Conservation (phyloP, 2,888 invertebrate species). For the Amphipyra berbera region DNA sequence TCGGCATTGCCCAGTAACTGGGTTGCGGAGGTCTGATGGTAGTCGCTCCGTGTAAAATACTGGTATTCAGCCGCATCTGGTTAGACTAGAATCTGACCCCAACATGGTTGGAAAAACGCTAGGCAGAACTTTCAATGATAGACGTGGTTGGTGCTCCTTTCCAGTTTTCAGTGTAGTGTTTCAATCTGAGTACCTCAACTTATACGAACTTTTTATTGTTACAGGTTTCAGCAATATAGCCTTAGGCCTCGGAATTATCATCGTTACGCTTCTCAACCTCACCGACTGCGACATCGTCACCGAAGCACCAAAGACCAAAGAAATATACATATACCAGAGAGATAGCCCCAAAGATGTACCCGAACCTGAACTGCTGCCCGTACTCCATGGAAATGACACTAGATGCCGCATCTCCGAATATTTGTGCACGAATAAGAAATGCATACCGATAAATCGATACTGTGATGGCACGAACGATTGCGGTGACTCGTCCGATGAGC, state of each 20-base stretch:
- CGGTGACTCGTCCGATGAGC: slow-evolving; percentile 94
- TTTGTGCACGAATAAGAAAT: slow-evolving; percentile 91
- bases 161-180: not conserved
- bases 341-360: slow-evolving; percentile 74
- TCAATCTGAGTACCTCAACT: not conserved
- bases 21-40: no score
- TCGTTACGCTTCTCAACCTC: slow-evolving; percentile 68
- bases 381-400: slow-evolving; percentile 83
- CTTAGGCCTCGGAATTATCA: slow-evolving; percentile 72
- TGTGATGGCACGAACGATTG: slow-evolving; percentile 95
- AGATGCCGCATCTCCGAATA: slow-evolving; percentile 92
- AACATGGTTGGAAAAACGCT: no score
- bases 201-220: slow-evolving; percentile 69
- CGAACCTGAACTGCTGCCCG: slow-evolving; percentile 81
- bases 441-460: slow-evolving; percentile 92
- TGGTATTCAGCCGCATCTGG: no score
- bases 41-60: no score
- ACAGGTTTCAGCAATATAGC: slow-evolving; percentile 75
- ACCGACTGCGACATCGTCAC: slow-evolving; percentile 80
- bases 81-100: no score
- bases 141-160: no score
- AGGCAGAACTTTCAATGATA: no score
- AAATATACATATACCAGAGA: slow-evolving; percentile 68
- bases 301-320: slow-evolving; percentile 59
- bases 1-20: no score